Conservation (phyloP, 1,140 invertebrate species). For the Catajapyx aquilonaris region DNA sequence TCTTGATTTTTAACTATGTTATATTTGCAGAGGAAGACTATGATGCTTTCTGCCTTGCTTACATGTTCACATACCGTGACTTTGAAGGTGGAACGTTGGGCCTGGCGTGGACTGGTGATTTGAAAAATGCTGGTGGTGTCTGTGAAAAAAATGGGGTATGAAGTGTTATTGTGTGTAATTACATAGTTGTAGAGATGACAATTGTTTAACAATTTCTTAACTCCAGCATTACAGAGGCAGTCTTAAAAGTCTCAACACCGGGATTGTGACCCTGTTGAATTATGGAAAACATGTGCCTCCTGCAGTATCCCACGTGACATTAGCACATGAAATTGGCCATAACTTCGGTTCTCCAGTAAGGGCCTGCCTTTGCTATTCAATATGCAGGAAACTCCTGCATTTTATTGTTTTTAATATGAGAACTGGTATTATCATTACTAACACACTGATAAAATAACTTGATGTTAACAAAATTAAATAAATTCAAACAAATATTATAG, state of each 20-base stretch:
- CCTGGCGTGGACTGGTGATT: slow-evolving; percentile 87
- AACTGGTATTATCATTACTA: no score
- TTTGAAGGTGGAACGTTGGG: slow-evolving; percentile 97
- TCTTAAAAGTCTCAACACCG: slow-evolving; percentile 90
- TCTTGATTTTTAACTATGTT: not conserved
- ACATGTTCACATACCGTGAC: slow-evolving; percentile 97
- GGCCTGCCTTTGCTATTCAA: slow-evolving; percentile 9
- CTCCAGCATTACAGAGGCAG: slow-evolving; percentile 79
- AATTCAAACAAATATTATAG: no score
- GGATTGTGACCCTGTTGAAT: slow-evolving; percentile 92
- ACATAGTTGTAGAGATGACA: slow-evolving; percentile 1
- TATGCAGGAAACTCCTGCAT: no score
- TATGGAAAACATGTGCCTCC: slow-evolving; percentile 97
- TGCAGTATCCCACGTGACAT: slow-evolving; percentile 92
- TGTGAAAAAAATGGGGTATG: slow-evolving; percentile 81
- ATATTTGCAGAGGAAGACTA: slow-evolving; percentile 69
- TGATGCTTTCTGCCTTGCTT: slow-evolving; percentile 93
- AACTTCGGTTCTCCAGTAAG: slow-evolving; percentile 93
- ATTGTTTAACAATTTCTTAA: no score
- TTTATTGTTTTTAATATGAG: no score
- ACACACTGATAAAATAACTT: no score
- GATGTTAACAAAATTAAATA: no score
- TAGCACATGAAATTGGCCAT: slow-evolving; percentile 98
- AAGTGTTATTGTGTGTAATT: no score
- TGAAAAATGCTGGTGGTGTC: slow-evolving; percentile 84